These are phyloP conservation scores for Micoletzkya japonica DNA, from an alignment of 2,888 invertebrate species.

Conservation along the genomic window DNA sequence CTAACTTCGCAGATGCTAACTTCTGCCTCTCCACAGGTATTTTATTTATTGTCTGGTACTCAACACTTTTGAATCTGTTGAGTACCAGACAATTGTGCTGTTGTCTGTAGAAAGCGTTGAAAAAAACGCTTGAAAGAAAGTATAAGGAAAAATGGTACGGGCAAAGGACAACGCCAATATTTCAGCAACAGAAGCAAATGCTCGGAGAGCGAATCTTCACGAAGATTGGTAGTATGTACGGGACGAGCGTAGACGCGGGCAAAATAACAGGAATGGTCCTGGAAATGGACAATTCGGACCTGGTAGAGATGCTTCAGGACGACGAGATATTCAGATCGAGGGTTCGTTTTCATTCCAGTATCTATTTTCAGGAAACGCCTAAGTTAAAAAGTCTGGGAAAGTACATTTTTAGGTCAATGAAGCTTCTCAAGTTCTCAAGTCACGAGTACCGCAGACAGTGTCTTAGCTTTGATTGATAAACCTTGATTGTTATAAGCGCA, in stretches of 20 bases:
- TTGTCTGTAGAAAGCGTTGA: background rate
- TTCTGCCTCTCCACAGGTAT: constrained; percentile 80
- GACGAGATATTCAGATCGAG: constrained; percentile 51
- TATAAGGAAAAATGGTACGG: too few species aligned
- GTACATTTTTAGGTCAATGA: constrained; percentile 19
- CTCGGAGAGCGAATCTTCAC: constrained; percentile 97
- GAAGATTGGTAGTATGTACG: constrained; percentile 67
- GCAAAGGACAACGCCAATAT: too few species aligned
- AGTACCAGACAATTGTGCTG: background rate
- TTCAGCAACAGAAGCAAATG: constrained; percentile 93
- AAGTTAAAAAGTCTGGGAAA: too few species aligned
- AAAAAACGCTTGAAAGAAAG: too few species aligned
- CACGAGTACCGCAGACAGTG: too few species aligned
- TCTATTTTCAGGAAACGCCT: too few species aligned
- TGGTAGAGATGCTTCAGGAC: constrained; percentile 59
- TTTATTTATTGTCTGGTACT: too few species aligned
- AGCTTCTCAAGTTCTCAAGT: constrained; percentile 29
- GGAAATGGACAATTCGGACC: constrained; percentile 57
- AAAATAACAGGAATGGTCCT: constrained; percentile 62
- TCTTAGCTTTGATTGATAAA: too few species aligned
- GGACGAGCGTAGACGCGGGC: constrained; percentile 47
- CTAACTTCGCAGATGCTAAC: constrained; percentile 95
- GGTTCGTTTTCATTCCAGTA: too few species aligned
- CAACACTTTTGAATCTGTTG: too few species aligned
- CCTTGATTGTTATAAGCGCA: too few species aligned